Base-by-base conservation (phyloP, 2,888 invertebrate species). In the Epirrita christyi region DNA sequence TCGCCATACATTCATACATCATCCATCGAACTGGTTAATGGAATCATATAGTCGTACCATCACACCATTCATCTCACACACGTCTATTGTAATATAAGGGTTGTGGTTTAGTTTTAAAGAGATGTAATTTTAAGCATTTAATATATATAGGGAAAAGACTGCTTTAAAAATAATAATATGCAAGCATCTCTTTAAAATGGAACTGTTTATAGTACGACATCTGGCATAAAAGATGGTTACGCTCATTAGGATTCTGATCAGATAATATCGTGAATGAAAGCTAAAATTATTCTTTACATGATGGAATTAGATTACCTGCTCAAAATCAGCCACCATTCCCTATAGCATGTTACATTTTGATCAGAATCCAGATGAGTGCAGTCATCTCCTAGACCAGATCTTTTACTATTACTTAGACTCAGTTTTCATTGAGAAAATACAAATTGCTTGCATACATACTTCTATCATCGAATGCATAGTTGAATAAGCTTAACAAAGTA, bases 1-100 rank as follows among this genome's bases (percentile, higher is more conserved):
- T 71, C 84, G 64, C 75, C 82, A 81, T 76, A 81, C 78, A 78
- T 76, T 82, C 85, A 85, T 74, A 79, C 87, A 85, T 83, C 88
- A 85, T 82, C 88, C 73, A 76, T 81, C 75, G 81, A 88, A 78
- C 86, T 85, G 91, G 91, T 91, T 91, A 91, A 88, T 86, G 88
- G 87, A 86, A 79, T 85, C 81, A 87, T 85, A 78, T 86, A 89
- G 85, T 81, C 72, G 64, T 77, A 79, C 70, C 71, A 68, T 72
- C 70, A 74, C 74, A 80, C 72, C 67, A 65, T 72, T 71, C 76
- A 82, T 80, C 70, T 78, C 75, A 80, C 78, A 78, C 71, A 59
- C 66, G 66, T 72, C 73, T 77, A 57, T 81, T 81, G 75, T 80
- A 78, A 71, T 49, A 66, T 66, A 66, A 70, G 64, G 71, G 68